Base-by-base conservation (phyloP, 2,888 invertebrate species). In the Clepsis dumicolana region DNA sequence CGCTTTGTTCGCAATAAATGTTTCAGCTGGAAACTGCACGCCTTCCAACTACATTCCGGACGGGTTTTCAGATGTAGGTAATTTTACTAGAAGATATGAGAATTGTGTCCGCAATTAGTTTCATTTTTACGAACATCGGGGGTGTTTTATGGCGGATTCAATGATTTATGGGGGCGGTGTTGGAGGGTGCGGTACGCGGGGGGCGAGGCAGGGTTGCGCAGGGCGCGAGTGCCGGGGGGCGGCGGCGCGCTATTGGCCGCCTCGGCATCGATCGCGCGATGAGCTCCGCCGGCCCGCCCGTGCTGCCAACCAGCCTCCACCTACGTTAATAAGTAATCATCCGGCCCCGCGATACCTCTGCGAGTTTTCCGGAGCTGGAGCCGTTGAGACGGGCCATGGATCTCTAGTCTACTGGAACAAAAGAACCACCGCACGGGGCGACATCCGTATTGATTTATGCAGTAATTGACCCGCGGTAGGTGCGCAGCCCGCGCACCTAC, bases 321-420 rank as follows among this genome's bases (percentile, higher is more conserved):
- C 93, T 91, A 93, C 92, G 93, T 93, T 93, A 93, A 93, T 93
- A 93, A 93, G 93, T 93, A 93, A 93, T 93, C 92, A 91, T 91
- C 88, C 91, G 90, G 91, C 89, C 91, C 91, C 87, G 90, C 87
- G 87, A 88, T 91, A 90, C 91, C 92, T 92, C 89, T 87, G 86
- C 88, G 87, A 92, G 89, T 89, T 89, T 91, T 90, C 92, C 91
- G 92, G 90, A 87, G 85, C 90, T 87, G 89, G 86, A 88, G 88
- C 85, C 87, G 84, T 87, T 81, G 89, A 91, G 90, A 89, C 87
- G 87, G 87, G 85, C 86, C 88, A 88, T 85, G 88, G 83, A 86
- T 88, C 90, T 90, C 85, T 86, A 88, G 86, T 89, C 85, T 85
- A 82, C 82, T 84, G 87, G 88, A 90, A 93, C 90, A 92, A 93